A percentile compares a stretch with the other conserved stretches of the same genome.
Conservation (phyloP, 2,888 invertebrate genomes). For the Dryadula phaetusa region DNA sequence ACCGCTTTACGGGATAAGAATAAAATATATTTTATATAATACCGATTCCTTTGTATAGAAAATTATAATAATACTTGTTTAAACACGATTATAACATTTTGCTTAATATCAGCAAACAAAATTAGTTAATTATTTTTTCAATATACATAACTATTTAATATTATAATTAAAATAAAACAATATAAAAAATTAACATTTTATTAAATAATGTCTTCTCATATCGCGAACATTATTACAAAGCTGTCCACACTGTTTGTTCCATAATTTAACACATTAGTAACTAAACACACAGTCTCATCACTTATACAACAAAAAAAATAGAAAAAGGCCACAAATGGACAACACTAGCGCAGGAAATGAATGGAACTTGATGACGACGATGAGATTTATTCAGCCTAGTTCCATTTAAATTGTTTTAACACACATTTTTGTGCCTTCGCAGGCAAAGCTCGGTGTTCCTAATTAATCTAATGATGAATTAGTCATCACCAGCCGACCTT, state of each 20-base stretch:
- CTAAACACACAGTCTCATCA: slow-evolving; percentile 70
- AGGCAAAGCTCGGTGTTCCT: slow-evolving; percentile 46
- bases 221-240: slow-evolving; percentile 75
- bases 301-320: slow-evolving; percentile 59
- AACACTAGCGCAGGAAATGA: slow-evolving; percentile 33
- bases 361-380: slow-evolving; percentile 15
- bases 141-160: no score
- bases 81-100: no score
- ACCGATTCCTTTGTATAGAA: no score
- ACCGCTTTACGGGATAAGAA: no score
- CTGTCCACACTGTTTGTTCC: slow-evolving; percentile 79
- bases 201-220: slow-evolving; percentile 78
- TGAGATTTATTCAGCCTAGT: slow-evolving; percentile 51
- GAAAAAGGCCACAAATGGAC: slow-evolving; percentile 54
- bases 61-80: no score
- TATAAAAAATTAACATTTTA: slow-evolving; percentile 77
- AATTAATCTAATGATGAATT: slow-evolving; percentile 53
- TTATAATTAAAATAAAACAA: slow-evolving; percentile 29
- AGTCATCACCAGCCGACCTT: slow-evolving; percentile 89
- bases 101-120: no score
- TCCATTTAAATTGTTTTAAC: slow-evolving; percentile 65
- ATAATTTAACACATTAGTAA: slow-evolving; percentile 78
- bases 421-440: slow-evolving; percentile 45
- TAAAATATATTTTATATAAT: no score
- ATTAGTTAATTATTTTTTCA: no score